These are phyloP conservation scores for Cepaea hortensis DNA, from an alignment of 2,888 invertebrate species.

Conservation along the genomic window DNA sequence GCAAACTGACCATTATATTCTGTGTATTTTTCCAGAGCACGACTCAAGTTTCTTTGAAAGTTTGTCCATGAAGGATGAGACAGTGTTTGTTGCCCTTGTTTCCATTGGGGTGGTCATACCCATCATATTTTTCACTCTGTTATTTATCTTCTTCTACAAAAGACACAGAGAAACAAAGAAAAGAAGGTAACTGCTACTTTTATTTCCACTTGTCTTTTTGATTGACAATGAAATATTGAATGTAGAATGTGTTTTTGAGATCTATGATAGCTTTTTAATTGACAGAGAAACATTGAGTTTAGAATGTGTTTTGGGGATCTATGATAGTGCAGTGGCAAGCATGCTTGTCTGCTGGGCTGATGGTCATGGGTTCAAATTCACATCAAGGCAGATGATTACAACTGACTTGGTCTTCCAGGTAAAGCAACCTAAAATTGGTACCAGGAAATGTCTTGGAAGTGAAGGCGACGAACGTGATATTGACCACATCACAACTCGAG, in stretches of 20 bases:
- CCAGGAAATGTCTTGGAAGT: no score
- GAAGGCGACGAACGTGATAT: no score
- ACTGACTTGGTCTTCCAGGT: no score
- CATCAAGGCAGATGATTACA: not conserved
- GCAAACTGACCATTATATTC: not conserved
- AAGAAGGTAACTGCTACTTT: slow-evolving; percentile 37
- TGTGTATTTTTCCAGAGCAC: not conserved
- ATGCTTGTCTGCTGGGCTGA: no score
- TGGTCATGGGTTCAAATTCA: no score
- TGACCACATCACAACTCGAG: no score
- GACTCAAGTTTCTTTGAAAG: slow-evolving; percentile 29
- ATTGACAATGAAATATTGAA: not conserved
- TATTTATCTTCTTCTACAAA: slow-evolving; percentile 41
- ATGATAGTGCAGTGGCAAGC: no score
- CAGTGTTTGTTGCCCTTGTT: slow-evolving; percentile 47
- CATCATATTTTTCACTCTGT: slow-evolving; percentile 42
- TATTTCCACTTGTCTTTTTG: not conserved
- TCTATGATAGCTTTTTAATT: not conserved
- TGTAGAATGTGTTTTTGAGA: not conserved
- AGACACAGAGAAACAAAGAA: slow-evolving; percentile 12
- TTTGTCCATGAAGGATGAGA: slow-evolving; percentile 44
- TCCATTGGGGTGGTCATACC: slow-evolving; percentile 46
- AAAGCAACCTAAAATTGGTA: no score
- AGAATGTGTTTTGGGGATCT: not conserved
- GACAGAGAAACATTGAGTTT: not conserved